Percentiles rank a stretch among this genome's conserved stretches.
Conservation (phyloP, 1,140 invertebrate species). For the Drosophila novamexicana region DNA sequence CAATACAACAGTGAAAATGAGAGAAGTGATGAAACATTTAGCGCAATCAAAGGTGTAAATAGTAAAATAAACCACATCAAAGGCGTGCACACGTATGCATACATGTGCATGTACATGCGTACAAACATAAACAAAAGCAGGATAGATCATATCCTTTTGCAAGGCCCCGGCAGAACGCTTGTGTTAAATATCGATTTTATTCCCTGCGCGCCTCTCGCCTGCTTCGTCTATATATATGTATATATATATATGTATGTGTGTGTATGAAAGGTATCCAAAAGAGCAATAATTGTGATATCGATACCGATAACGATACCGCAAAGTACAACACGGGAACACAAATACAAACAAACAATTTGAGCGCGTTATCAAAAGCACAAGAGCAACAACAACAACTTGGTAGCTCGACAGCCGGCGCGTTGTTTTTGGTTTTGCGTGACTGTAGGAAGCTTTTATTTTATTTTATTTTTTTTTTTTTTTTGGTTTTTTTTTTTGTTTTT, state of each 20-base stretch:
- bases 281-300: constrained; percentile 43
- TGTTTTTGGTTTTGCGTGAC: constrained; percentile 13
- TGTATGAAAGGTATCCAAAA: constrained; percentile 21
- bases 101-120: constrained; percentile 1
- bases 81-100: neutral
- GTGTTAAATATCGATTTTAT: constrained; percentile 47
- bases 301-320: constrained; percentile 37
- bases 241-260: neutral
- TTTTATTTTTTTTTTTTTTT: neutral
- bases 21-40: constrained; percentile 14
- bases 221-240: neutral
- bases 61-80: constrained; percentile 16
- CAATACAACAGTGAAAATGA: constrained; percentile 17
- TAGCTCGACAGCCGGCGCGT: constrained; percentile 23
- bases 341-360: constrained; percentile 42
- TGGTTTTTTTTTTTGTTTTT: constrained; percentile 6
- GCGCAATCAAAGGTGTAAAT: constrained; percentile 25
- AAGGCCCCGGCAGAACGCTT: constrained; percentile 18
- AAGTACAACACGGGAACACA: constrained; percentile 23
- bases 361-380: constrained; percentile 50
- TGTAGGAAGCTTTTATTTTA: constrained; percentile 17
- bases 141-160: constrained; percentile 29
- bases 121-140: constrained; percentile 29
- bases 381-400: constrained; percentile 22
- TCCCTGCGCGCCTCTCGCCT: constrained; percentile 39